Percentiles rank a stretch among this genome's conserved stretches.
These are phyloP conservation scores for Girardia tigrina DNA, from an alignment of 2,888 invertebrate species.

Conservation along the genomic window DNA sequence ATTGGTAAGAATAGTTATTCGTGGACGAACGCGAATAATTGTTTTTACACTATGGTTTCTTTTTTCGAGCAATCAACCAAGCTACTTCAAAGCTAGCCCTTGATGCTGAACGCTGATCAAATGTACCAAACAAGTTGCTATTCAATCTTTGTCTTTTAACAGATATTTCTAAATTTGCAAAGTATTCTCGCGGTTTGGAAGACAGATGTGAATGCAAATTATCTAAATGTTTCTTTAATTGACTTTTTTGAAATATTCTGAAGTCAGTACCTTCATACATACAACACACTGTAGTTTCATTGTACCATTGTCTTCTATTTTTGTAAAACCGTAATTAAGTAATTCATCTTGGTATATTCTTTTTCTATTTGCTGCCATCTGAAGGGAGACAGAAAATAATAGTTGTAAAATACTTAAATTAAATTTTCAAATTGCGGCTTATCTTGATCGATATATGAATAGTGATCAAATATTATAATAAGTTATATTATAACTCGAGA, in stretches of 20 bases:
- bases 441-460: too few relatives aligned
- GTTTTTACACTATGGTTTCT: background rate
- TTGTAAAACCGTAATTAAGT: background rate
- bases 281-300: background rate
- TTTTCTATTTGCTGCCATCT: background rate
- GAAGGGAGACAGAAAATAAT: background rate
- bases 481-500: too few relatives aligned
- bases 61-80: background rate
- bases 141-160: background rate
- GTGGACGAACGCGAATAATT: too few relatives aligned
- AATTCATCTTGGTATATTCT: background rate
- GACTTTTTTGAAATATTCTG: background rate
- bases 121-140: background rate
- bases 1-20: too few relatives aligned
- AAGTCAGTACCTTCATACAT: background rate
- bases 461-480: too few relatives aligned
- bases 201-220: too few relatives aligned
- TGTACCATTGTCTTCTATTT: background rate
- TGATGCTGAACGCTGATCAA: too few relatives aligned
- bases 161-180: background rate
- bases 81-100: background rate
- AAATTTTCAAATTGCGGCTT: too few relatives aligned
- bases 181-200: background rate
- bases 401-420: too few relatives aligned
- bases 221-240: background rate